Base-by-base conservation (phyloP, 2,888 invertebrate species). In the Synergus gifuensis region DNA sequence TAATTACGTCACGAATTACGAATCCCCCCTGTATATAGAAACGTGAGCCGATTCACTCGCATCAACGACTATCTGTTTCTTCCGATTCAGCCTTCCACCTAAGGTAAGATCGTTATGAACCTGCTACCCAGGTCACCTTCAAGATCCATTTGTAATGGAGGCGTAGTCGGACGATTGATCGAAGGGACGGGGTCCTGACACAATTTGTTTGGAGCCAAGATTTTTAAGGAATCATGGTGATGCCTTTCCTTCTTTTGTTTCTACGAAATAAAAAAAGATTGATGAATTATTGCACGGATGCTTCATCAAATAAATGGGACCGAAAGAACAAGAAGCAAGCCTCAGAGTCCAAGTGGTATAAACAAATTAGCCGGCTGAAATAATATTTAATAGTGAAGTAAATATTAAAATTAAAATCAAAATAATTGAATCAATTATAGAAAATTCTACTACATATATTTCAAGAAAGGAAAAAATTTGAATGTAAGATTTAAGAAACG, bases 31-130 rank as follows among this genome's bases (percentile, higher is more conserved):
- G 54, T 73, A 54, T 73, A 73, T 73, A 73, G 73, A 73, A 73
- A 73, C 73, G n/a, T 73, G 54, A 73, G 28, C 54, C 7, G 73
- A 40, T 73, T 54, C 40, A 73, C 54, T 73, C 54, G 73, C 73
- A 73, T 7, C 54, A 28, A n/a, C 73, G 73, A 73, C 58, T 22
- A 28, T 69, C n/a, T 76, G 73, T 64, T 77, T 76, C 81, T 84
- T 84, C 77, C 73, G 73, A 80, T 83, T 85, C 83, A 81, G 83
- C 85, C 81, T 84, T 83, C 78, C 54, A 69, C 54, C 64, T 69
- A 67, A 66, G 67, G 54, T 58, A 73, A 49, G 67, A 66, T 76
- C 78, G 78, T 77, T 81, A 79, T 69, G 77, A 67, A 66, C 40
- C 76, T 76, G 73, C 69, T 80, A 69, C 78, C 76, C 67, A 77